phyloP scores from a whole-genome alignment of 1,140 invertebrate genomes.

The Leptonema lineaticorne region DNA sequence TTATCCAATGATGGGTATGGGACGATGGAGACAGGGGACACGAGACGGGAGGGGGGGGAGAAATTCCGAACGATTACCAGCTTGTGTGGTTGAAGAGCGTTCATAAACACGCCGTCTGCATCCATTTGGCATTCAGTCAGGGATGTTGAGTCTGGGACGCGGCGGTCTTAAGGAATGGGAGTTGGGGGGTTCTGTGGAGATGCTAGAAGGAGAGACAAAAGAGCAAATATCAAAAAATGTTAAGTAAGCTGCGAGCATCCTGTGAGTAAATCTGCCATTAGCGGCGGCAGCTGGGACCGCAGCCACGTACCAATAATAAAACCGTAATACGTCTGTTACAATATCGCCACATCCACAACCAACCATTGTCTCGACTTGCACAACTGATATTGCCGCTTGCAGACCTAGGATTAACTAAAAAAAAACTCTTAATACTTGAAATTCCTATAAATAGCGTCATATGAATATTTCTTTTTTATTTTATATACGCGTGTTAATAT shows the following conservation, averaged over 20 bases:
- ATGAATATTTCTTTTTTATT: too few relatives aligned
- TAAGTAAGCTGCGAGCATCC: conserved; percentile 37
- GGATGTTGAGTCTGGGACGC: background rate
- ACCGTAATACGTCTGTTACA: conserved; percentile 33
- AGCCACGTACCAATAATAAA: conserved; percentile 39
- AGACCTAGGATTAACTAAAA: too few relatives aligned
- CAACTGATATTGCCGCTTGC: too few relatives aligned
- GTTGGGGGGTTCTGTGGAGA: background rate
- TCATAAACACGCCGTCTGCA: background rate
- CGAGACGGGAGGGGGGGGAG: background rate
- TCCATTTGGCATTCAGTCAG: conserved; percentile 9
- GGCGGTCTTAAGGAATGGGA: background rate
- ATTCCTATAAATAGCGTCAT: too few relatives aligned
- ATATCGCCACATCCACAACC: too few relatives aligned
- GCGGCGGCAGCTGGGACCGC: conserved; percentile 16
- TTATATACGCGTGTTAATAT: too few relatives aligned
- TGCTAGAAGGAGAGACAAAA: conserved; percentile 11
- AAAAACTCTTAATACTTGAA: too few relatives aligned
- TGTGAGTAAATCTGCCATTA: conserved; percentile 41
- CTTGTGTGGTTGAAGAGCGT: background rate
- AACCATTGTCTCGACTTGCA: too few relatives aligned
- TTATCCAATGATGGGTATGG: background rate
- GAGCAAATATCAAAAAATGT: conserved; percentile 38
- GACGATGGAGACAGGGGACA: background rate
- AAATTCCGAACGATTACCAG: background rate